Evolutionary conservation across 2,888 invertebrate genomes (phyloP).

Genomic region (Phalangium opilio): DNA sequence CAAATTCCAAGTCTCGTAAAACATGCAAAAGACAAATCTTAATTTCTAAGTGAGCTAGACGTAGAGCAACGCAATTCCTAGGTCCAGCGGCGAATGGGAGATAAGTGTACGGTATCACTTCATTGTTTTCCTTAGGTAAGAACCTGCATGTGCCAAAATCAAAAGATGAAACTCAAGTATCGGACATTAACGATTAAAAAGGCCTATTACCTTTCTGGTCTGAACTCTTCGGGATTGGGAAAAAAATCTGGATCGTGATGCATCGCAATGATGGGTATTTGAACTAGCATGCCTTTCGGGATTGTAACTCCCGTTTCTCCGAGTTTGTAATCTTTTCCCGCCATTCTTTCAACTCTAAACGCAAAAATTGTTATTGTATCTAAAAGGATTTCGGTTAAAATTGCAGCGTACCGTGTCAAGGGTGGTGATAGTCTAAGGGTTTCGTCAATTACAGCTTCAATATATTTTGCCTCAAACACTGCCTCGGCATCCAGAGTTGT

Average conservation of each 20-base stretch:
- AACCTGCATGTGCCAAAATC: too few relatives aligned
- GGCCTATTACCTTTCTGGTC: conserved; percentile 15
- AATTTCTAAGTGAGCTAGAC: conserved; percentile 10
- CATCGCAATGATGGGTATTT: conserved; percentile 13
- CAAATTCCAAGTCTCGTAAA: conserved; percentile 8
- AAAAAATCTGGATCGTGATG: conserved; percentile 12
- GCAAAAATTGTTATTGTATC: too few relatives aligned
- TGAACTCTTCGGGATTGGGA: conserved; percentile 15
- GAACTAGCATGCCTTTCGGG: conserved; percentile 8
- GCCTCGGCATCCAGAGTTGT: too few relatives aligned
- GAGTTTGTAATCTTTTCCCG: conserved; percentile 11
- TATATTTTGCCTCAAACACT: too few relatives aligned
- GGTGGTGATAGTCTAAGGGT: too few relatives aligned
- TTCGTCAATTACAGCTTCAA: too few relatives aligned
- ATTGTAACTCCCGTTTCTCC: conserved; percentile 14
- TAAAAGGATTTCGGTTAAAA: too few relatives aligned
- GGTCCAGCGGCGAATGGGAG: conserved; percentile 12
- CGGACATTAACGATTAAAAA: not conserved
- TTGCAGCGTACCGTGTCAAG: too few relatives aligned
- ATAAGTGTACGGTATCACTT: conserved; percentile 8
- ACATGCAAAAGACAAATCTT: conserved; percentile 12
- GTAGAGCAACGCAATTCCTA: conserved; percentile 10
- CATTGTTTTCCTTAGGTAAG: conserved; percentile 3
- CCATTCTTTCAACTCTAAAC: conserved; percentile 6
- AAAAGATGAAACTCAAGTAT: too few relatives aligned